Percentiles rank a stretch among this genome's conserved stretches.
Conservation (phyloP, 2,888 invertebrate genomes). For the Sinelater perroti region DNA sequence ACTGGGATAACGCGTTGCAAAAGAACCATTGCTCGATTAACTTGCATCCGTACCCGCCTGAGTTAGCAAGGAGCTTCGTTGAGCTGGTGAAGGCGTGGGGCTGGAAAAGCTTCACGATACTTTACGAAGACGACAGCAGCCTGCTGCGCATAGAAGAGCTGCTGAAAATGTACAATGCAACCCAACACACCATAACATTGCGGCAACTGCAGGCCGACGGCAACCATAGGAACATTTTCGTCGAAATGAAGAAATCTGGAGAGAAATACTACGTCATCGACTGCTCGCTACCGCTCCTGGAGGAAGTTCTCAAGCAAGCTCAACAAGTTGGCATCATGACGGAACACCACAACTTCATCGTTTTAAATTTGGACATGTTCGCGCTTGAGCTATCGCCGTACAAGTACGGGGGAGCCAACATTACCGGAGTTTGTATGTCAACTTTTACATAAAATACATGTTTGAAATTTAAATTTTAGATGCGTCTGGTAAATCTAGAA, state of each 20-base stretch:
- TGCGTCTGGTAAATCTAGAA: slow-evolving; percentile 71
- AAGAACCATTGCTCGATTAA: slow-evolving; percentile 20
- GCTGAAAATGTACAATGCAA: slow-evolving; percentile 61
- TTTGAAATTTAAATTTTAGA: slow-evolving; percentile 47
- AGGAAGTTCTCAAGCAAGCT: slow-evolving; percentile 64
- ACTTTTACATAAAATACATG: too few relatives aligned
- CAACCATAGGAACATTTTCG: slow-evolving; percentile 64
- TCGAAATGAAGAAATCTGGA: slow-evolving; percentile 50
- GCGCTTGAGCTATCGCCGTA: slow-evolving; percentile 67
- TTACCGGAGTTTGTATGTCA: slow-evolving; percentile 64
- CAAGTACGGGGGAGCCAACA: slow-evolving; percentile 67
- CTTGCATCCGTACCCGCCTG: slow-evolving; percentile 24
- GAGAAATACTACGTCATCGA: slow-evolving; percentile 65
- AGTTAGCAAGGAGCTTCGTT: slow-evolving; percentile 65
- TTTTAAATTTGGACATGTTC: slow-evolving; percentile 68
- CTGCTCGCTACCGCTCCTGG: slow-evolving; percentile 61
- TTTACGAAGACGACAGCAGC: slow-evolving; percentile 75
- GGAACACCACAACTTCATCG: slow-evolving; percentile 64
- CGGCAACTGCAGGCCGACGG: slow-evolving; percentile 57
- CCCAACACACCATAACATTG: slow-evolving; percentile 58
- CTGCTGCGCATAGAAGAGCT: slow-evolving; percentile 65
- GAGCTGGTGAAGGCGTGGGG: slow-evolving; percentile 76
- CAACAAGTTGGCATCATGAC: slow-evolving; percentile 71
- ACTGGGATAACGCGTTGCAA: slow-evolving; percentile 62
- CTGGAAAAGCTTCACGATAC: slow-evolving; percentile 87